Evolutionary conservation across 2,113 vertebrate genomes (phyloP).

Genomic region (Oxyruncus cristatus): DNA sequence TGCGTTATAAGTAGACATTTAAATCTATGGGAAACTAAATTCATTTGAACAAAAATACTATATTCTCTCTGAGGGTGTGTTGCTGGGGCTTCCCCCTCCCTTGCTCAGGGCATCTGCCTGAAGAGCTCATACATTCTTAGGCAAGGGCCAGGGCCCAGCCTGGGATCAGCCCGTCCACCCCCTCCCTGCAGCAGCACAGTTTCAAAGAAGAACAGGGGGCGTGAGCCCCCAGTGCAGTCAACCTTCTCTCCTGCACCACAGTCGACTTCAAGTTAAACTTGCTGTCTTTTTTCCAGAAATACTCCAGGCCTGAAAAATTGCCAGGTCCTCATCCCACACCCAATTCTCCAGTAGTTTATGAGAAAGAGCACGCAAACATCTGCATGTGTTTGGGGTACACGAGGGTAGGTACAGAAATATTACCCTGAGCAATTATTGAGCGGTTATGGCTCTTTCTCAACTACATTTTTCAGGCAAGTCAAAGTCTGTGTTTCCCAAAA

Average conservation of each 20-base stretch:
- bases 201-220: slow-evolving; percentile 29
- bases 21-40: slow-evolving; percentile 65
- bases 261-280: slow-evolving; percentile 7
- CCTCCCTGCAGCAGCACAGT: slow-evolving; percentile 40
- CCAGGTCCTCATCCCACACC: slow-evolving; percentile 62
- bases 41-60: slow-evolving; percentile 40
- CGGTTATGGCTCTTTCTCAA: slow-evolving; percentile 51
- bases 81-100: slow-evolving; percentile 59
- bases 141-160: slow-evolving; percentile 35
- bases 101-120: slow-evolving; percentile 52
- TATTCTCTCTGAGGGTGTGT: slow-evolving; percentile 3
- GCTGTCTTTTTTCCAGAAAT: slow-evolving; percentile 57
- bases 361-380: slow-evolving; percentile 59
- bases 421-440: slow-evolving; percentile 22
- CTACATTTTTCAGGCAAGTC: slow-evolving; percentile 42
- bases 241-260: slow-evolving; percentile 6
- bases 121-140: slow-evolving; percentile 48
- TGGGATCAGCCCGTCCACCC: slow-evolving; percentile 30
- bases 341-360: slow-evolving; percentile 53
- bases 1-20: slow-evolving; percentile 54
- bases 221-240: slow-evolving; percentile 4
- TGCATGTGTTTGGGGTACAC: slow-evolving; percentile 44
- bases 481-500: neutral
- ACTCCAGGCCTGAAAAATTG: slow-evolving; percentile 57
- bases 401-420: slow-evolving; percentile 56